Evolutionary conservation across 2,113 vertebrate species (phyloP).

Genomic region (Oxyruncus cristatus): DNA sequence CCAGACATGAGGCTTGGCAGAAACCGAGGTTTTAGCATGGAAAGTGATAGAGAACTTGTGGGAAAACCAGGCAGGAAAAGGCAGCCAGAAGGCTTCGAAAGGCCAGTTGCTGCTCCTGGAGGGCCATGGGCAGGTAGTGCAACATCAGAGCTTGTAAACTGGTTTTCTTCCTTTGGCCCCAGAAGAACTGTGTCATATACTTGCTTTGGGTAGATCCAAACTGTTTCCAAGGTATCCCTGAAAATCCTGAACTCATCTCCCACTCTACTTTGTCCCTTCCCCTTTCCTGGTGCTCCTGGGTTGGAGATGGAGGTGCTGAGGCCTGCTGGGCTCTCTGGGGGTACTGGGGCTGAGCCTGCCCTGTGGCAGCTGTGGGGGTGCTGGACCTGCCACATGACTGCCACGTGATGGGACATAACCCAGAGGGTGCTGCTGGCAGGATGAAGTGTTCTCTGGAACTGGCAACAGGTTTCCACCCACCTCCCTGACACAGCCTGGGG

Average conservation of each 20-base stretch:
- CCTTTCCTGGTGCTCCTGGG: neutral
- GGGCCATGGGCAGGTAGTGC: neutral
- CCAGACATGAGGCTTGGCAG: constrained; percentile 22
- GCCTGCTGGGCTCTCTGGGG: accelerated
- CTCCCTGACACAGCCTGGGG: neutral
- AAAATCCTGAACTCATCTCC: neutral
- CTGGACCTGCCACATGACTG: accelerated
- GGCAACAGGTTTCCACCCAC: accelerated
- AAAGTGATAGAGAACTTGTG: neutral
- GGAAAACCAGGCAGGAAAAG: neutral
- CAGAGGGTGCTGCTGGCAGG: neutral
- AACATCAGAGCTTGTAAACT: neutral
- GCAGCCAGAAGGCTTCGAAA: neutral
- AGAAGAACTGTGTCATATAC: neutral
- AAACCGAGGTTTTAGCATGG: neutral
- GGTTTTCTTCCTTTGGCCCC: neutral
- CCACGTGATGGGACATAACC: accelerated
- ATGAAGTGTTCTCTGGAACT: neutral
- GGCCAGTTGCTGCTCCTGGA: neutral
- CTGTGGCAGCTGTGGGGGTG: neutral
- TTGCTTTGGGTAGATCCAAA: neutral
- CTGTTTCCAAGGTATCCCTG: neutral
- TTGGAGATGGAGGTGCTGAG: neutral
- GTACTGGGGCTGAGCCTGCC: neutral
- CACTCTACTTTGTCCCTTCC: neutral